Conservation (phyloP, 1,140 invertebrate species). For the Pentalonia nigronervosa region DNA sequence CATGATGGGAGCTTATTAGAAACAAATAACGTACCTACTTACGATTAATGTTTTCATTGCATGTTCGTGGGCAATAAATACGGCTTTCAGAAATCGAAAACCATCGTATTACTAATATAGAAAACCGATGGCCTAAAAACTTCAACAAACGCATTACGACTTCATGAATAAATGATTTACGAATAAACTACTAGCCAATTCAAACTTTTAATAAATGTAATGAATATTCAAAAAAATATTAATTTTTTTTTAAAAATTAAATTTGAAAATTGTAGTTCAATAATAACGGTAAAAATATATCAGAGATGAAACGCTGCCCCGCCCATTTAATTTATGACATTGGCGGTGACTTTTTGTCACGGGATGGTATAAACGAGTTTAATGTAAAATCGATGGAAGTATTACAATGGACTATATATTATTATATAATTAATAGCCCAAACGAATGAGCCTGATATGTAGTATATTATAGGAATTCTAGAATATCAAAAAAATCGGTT, state of each 20-base stretch:
- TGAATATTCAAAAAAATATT: not conserved
- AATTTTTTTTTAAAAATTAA: too few relatives aligned
- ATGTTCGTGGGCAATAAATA: not conserved
- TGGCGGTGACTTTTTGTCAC: not conserved
- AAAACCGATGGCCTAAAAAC: not conserved
- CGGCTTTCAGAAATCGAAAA: not conserved
- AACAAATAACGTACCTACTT: not conserved
- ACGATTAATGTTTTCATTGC: not conserved
- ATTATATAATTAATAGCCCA: not conserved
- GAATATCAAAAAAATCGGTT: not conserved
- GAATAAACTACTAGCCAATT: not conserved
- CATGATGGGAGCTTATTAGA: not conserved
- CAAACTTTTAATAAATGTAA: not conserved
- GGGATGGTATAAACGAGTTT: not conserved
- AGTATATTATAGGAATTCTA: not conserved
- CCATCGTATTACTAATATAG: not conserved
- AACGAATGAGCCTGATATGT: not conserved
- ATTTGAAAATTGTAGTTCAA: not conserved
- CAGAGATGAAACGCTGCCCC: not conserved
- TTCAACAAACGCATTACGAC: not conserved
- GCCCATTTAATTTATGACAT: not conserved
- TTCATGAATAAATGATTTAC: not conserved
- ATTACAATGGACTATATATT: not conserved
- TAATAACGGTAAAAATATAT: not conserved
- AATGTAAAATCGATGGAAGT: not conserved